Evolutionary conservation across 2,113 vertebrate species (phyloP).

Genomic region (Indri indri): DNA sequence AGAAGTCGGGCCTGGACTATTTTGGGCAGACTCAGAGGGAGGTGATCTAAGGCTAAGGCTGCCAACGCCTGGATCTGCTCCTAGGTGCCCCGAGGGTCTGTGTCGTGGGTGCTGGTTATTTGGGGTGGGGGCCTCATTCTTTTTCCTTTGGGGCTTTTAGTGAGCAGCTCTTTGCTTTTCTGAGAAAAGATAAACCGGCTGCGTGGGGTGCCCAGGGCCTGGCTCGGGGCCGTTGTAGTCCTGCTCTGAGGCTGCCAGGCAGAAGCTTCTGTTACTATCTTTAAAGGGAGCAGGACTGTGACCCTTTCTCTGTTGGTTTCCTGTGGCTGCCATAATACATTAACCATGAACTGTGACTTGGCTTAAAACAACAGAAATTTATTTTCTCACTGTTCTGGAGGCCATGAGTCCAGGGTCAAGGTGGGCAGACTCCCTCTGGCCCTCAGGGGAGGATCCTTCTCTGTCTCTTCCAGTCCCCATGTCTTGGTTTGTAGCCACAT

Average conservation of each 20-base stretch:
- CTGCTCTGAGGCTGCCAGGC: background rate
- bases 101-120: background rate
- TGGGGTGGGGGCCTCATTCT: background rate
- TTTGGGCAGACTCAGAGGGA: background rate
- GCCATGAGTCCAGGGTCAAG: background rate
- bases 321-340: background rate
- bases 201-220: background rate
- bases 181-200: background rate
- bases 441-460: background rate
- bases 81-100: background rate
- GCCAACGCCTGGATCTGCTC: background rate
- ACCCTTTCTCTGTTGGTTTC: background rate
- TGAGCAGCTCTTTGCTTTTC: background rate
- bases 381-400: background rate
- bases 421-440: background rate
- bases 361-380: background rate
- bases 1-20: background rate
- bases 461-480: background rate
- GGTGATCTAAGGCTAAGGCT: background rate
- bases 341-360: background rate
- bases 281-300: background rate
- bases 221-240: rapidly evolving
- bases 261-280: background rate
- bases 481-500: rapidly evolving
- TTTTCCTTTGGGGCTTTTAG: background rate